phyloP scores from a whole-genome alignment of 92 coral and sea anemone species.

The Blastomussa wellsi region DNA sequence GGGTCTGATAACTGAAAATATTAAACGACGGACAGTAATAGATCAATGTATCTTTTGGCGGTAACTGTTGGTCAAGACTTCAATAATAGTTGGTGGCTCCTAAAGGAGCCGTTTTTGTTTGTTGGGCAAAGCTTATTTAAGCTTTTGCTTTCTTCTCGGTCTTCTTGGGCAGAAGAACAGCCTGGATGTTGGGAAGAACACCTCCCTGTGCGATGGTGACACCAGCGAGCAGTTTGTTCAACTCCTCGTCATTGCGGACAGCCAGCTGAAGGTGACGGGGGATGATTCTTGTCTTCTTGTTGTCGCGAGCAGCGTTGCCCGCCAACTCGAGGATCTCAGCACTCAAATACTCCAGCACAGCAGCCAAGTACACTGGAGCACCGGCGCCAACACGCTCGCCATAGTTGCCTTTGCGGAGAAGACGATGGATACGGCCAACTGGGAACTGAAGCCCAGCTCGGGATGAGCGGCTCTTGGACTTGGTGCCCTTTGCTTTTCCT shows the following conservation, averaged over 20 bases:
- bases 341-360: too few species aligned
- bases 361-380: conserved; percentile 66
- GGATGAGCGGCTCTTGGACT: conserved; percentile 60
- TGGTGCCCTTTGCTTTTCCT: conserved; percentile 68
- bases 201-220: conserved; percentile 53
- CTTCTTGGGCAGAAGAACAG: conserved; percentile 88
- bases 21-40: too few species aligned
- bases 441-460: conserved; percentile 67
- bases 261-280: too few species aligned
- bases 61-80: conserved; percentile 25
- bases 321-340: too few species aligned
- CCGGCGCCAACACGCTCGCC: conserved; percentile 79
- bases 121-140: neutral
- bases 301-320: too few species aligned
- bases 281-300: too few species aligned
- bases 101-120: too few species aligned
- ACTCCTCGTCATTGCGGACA: too few species aligned
- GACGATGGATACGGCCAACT: conserved; percentile 57
- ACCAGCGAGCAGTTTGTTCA: conserved; percentile 44
- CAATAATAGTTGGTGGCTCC: neutral
- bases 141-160: conserved; percentile 72
- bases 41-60: too few species aligned
- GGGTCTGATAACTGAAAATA: too few species aligned
- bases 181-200: conserved; percentile 74
- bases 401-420: conserved; percentile 54